Evolutionary conservation across 2,797 vertebrate species (phyloP).

Genomic region (Iguana delicatissima): DNA sequence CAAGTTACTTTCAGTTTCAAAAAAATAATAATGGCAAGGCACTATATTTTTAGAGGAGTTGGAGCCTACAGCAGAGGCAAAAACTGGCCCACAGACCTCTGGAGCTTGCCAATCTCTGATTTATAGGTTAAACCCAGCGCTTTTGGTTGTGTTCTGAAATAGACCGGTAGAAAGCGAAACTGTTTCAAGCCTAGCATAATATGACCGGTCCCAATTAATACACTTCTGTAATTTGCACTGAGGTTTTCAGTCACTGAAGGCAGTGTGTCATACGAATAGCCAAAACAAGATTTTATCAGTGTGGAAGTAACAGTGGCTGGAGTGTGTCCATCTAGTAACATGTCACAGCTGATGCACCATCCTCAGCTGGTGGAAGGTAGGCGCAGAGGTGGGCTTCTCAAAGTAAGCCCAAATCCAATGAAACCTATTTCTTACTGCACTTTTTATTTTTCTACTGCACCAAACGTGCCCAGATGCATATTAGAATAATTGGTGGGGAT

Average conservation of each 20-base stretch:
- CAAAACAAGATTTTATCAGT: neutral
- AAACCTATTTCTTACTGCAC: too few species aligned
- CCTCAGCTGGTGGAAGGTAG: neutral
- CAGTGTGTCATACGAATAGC: too few species aligned
- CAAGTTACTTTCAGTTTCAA: neutral
- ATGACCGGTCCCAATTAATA: neutral
- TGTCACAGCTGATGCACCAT: neutral
- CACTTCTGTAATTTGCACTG: neutral
- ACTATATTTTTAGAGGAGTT: neutral
- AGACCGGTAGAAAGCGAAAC: neutral
- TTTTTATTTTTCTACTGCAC: too few species aligned
- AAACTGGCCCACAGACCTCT: too few species aligned
- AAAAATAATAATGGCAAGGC: neutral
- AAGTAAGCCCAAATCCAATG: neutral
- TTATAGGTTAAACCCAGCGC: neutral
- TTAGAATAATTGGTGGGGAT: neutral
- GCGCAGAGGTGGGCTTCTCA: neutral
- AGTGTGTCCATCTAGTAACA: neutral
- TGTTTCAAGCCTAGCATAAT: neutral
- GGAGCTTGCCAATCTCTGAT: too few species aligned
- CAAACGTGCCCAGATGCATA: neutral
- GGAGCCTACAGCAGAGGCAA: too few species aligned
- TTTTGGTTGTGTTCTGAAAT: neutral
- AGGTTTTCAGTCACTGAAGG: neutral
- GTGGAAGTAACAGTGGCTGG: neutral